Evolutionary conservation across 1,140 invertebrate species (phyloP), one percentile per base, ranked within the genome.

Genomic region (Hermatobates lingyangjiaoensis): DNA sequence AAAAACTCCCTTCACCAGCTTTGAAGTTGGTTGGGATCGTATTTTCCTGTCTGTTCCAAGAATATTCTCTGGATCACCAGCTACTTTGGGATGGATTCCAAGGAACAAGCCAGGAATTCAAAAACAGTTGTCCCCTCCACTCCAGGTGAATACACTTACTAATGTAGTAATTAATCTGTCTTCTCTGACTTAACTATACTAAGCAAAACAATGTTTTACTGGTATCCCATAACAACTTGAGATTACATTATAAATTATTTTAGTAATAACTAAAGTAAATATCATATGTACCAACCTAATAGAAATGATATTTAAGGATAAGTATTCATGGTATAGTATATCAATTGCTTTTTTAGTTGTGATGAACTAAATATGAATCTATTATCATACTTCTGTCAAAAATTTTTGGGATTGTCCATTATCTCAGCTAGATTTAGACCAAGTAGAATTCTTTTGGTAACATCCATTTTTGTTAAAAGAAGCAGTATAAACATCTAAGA

Each of bases 1-100:
- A 49, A 58, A 58, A 5, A 59, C 60, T 18, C 42, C 61, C 1
- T 74, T 80, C 5, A 87, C 83, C 0, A 83, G 83, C 1, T 59
- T 88, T 34, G 81, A 82, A 56, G 65, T 86, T 1, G 69, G 69
- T 1, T 73, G 72, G 63, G 74, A 84, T 54, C 69, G 74, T 51
- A 68, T 87, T n/a, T 87, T 84, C 59, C 44, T 88, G 1, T 71
- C 79, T 1, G 73, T 76, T 0, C 83, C 84, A 0, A 68, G 83
- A 47, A 62, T 86, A 1, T 70, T 79, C 18, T 68, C 72, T 0
- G 84, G 83, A 3, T 76, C 85, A 1, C 75, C 83, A 0, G 77
- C 82, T 1, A 84, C 83, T 0, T 55, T 88, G 1, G 74, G 69
- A 10, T 76, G 71, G 61, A 71, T 87, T 1, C 73, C 81, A 0